phyloP scores from a whole-genome alignment of 2,888 invertebrate genomes.

The Apamea crenata region DNA sequence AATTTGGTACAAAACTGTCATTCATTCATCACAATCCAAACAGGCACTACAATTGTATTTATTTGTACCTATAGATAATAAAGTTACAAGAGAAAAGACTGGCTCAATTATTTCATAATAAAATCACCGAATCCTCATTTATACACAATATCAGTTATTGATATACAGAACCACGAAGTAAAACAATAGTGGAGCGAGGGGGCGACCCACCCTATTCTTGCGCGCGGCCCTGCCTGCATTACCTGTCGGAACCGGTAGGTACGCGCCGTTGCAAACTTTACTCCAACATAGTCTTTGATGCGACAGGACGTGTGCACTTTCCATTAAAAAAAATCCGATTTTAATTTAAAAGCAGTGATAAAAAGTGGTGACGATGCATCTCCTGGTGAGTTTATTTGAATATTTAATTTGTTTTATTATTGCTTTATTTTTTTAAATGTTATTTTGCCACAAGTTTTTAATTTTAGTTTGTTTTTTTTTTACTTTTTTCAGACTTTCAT shows the following conservation, averaged over 20 bases:
- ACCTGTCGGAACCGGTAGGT: slow-evolving; percentile 65
- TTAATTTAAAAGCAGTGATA: not conserved
- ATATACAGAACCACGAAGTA: not conserved
- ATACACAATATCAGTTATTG: not conserved
- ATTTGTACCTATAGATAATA: not conserved
- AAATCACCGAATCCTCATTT: not conserved
- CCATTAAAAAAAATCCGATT: not conserved
- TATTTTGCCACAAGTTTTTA: not conserved
- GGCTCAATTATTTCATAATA: not conserved
- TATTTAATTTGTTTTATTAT: not conserved
- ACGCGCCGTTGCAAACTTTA: slow-evolving; percentile 71
- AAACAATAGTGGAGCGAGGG: not conserved
- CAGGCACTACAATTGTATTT: not conserved
- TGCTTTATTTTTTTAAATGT: not conserved
- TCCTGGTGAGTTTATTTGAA: slow-evolving; percentile 39
- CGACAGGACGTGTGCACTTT: slow-evolving; percentile 62
- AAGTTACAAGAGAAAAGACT: not conserved
- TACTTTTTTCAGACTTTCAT: not conserved
- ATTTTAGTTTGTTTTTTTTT: not conserved
- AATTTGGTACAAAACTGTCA: too few relatives aligned
- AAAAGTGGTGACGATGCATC: slow-evolving; percentile 1
- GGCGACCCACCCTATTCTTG: slow-evolving; percentile 60
- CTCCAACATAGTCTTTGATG: slow-evolving; percentile 68
- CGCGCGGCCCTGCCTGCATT: slow-evolving; percentile 54
- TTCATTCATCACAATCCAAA: too few relatives aligned